A percentile compares a stretch with the other conserved stretches of the same genome.
phyloP scores from a whole-genome alignment of 2,888 invertebrate genomes.

The Candidula unifasciata region DNA sequence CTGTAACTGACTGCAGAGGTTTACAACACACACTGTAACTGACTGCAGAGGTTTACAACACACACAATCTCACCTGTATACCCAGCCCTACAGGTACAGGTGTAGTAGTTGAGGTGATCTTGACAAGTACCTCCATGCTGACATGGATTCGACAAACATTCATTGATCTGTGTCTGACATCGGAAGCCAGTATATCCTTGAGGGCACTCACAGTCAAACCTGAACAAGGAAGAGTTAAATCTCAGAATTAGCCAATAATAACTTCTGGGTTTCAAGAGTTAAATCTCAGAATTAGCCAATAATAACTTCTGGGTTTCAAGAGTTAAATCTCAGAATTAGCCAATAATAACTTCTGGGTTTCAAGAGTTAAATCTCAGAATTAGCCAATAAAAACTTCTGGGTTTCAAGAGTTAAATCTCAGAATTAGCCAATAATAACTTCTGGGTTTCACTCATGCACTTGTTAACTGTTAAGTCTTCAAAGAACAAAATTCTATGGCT shows the following conservation, averaged over 20 bases:
- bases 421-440: not conserved
- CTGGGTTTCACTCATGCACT: no score
- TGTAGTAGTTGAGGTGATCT: constrained; percentile 65
- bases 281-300: no score
- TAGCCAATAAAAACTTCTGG: no score
- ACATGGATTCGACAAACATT: constrained; percentile 83
- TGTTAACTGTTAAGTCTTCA: no score
- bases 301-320: no score
- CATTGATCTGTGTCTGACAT: constrained; percentile 93
- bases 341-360: no score
- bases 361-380: not conserved
- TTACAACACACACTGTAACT: no score
- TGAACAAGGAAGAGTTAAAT: constrained; percentile 75
- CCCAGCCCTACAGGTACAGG: constrained; percentile 70
- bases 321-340: no score
- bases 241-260: not conserved
- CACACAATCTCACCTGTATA: constrained; percentile 64
- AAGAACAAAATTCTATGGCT: no score
- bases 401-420: not conserved
- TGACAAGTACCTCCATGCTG: constrained; percentile 72
- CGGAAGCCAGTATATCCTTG: constrained; percentile 81
- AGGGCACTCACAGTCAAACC: constrained; percentile 83
- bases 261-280: no score
- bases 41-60: no score
- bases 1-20: no score